phyloP scores from a whole-genome alignment of 2,113 vertebrate species.

The Uria lomvia region DNA sequence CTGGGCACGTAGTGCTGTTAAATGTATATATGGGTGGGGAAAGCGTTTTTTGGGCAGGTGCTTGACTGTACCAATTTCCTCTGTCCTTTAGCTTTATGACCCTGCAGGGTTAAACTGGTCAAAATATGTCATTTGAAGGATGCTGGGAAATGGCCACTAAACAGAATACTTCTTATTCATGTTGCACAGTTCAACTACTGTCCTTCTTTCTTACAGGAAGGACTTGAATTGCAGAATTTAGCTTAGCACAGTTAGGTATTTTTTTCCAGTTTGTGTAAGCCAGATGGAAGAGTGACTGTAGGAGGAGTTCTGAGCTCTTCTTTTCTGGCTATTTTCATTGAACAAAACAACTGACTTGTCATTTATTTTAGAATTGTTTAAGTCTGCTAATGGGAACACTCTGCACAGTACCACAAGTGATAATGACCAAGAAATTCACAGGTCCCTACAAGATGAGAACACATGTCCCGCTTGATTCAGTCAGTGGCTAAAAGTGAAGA shows the following conservation, averaged over 20 bases:
- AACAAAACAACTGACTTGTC: background rate
- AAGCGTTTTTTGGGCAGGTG: background rate
- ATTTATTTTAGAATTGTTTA: background rate
- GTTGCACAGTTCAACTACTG: conserved; percentile 37
- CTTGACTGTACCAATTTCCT: background rate
- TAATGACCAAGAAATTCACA: background rate
- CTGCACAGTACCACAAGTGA: background rate
- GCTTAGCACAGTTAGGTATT: conserved; percentile 47
- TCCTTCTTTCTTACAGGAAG: conserved; percentile 27
- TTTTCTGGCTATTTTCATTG: background rate
- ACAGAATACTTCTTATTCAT: conserved; percentile 36
- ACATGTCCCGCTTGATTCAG: background rate
- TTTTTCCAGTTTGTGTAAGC: conserved; percentile 54
- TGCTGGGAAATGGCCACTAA: background rate
- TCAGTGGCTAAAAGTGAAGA: background rate
- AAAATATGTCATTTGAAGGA: conserved; percentile 5
- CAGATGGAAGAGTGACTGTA: conserved; percentile 44
- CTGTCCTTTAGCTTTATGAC: conserved; percentile 23
- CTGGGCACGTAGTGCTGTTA: background rate
- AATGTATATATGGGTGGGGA: background rate
- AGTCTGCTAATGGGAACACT: background rate
- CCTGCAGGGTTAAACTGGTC: background rate
- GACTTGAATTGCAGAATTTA: conserved; percentile 39
- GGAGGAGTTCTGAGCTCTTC: conserved; percentile 21
- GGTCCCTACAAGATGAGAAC: background rate